Percentiles rank a stretch among this genome's conserved stretches.
phyloP scores from a whole-genome alignment of 2,797 vertebrate genomes.

The Neosalanx taihuensis region DNA sequence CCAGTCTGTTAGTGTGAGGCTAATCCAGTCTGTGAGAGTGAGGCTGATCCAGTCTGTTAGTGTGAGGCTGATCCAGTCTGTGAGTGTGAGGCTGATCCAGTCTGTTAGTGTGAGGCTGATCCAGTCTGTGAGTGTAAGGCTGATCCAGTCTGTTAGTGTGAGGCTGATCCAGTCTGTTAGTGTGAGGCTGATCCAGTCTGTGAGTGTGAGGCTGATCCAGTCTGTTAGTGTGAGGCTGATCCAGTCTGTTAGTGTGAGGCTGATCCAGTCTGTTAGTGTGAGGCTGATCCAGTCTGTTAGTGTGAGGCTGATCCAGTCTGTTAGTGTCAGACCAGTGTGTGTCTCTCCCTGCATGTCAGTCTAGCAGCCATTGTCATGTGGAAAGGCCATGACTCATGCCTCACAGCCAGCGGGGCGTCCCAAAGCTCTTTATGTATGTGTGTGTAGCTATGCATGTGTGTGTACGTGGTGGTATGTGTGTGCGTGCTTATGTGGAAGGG shows the following conservation, averaged over 20 bases:
- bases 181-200: not conserved
- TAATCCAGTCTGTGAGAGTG: not conserved
- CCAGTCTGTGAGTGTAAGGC: too few species aligned
- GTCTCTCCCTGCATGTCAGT: slow-evolving; percentile 26
- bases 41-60: slow-evolving; percentile 4
- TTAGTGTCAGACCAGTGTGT: not conserved
- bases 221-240: too few species aligned
- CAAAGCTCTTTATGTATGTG: slow-evolving; percentile 13
- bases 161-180: slow-evolving; percentile 4
- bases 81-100: too few species aligned
- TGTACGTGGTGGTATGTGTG: not conserved
- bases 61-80: not conserved
- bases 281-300: not conserved
- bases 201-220: too few species aligned
- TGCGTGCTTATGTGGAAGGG: not conserved
- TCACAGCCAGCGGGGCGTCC: slow-evolving; percentile 37
- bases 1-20: too few species aligned
- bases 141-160: not conserved
- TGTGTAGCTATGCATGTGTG: not conserved
- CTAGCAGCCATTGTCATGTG: slow-evolving; percentile 12
- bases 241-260: too few species aligned
- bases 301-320: slow-evolving; percentile 13
- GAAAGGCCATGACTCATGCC: slow-evolving; percentile 35
- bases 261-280: too few species aligned
- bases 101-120: slow-evolving; percentile 10